Evolutionary conservation across 2,797 vertebrate species (phyloP).

Genomic region (Glossophaga mutica): DNA sequence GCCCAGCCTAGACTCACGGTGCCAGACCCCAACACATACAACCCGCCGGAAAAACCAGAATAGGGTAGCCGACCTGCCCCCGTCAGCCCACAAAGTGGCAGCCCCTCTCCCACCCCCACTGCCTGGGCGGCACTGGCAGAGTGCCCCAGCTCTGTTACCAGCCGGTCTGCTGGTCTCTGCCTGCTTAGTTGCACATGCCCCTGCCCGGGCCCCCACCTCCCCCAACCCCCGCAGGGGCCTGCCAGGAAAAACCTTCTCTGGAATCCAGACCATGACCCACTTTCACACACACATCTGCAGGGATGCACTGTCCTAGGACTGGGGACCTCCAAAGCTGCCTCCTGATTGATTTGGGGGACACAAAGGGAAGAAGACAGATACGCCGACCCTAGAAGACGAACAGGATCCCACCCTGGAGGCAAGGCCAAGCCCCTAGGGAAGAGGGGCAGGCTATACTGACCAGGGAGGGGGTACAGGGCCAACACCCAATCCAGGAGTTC

Average conservation of each 20-base stretch:
- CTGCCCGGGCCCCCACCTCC: constrained; percentile 56
- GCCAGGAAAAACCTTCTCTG: constrained; percentile 50
- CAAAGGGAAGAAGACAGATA: not conserved
- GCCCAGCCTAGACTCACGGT: not conserved
- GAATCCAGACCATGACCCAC: constrained; percentile 58
- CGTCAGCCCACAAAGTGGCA: not conserved
- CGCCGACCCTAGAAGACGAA: not conserved
- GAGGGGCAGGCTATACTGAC: not conserved
- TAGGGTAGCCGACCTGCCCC: not conserved
- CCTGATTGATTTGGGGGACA: not conserved
- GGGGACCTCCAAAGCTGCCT: constrained; percentile 14
- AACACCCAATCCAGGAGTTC: not conserved
- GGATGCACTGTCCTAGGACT: constrained; percentile 19
- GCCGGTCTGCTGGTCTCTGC: constrained; percentile 52
- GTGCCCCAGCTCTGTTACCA: constrained; percentile 51
- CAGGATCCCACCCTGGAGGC: not conserved
- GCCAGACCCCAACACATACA: not conserved
- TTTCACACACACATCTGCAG: constrained; percentile 54
- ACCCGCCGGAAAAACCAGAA: not conserved
- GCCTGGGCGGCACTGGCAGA: constrained; percentile 54
- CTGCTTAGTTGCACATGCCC: constrained; percentile 41
- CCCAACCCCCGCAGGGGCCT: constrained; percentile 48
- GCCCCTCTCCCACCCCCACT: not conserved
- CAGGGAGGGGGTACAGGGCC: not conserved
- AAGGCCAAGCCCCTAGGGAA: not conserved